Conservation (phyloP, 2,888 invertebrate species). For the Peribatodes rhomboidaria region DNA sequence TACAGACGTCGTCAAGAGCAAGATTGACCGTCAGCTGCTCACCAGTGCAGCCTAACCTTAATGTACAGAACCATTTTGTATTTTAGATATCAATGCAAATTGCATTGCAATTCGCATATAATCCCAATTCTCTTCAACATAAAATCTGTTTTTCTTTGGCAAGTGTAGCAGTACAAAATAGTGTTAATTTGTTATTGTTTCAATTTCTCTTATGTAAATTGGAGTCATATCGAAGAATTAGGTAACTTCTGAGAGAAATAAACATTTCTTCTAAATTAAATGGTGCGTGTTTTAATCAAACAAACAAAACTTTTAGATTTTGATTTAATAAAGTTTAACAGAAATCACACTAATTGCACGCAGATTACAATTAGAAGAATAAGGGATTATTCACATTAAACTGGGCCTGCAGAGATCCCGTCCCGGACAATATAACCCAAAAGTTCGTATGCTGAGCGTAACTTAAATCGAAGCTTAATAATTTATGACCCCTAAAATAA, state of each 20-base stretch:
- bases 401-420: no score
- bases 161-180: conserved; percentile 28
- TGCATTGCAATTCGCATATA: not conserved
- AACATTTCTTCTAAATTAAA: conserved; percentile 73
- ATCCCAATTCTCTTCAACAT: not conserved
- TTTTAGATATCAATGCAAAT: conserved; percentile 1
- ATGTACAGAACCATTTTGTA: conserved; percentile 5
- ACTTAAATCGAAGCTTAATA: no score
- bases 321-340: no score
- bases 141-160: conserved; percentile 29
- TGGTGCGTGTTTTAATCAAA: conserved; percentile 39
- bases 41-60: not conserved
- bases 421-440: no score
- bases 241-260: conserved; percentile 81
- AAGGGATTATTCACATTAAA: no score
- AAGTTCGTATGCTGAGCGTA: no score
- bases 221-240: conserved; percentile 83
- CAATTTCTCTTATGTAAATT: conserved; percentile 70
- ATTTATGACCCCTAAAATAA: not conserved
- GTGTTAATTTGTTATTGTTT: conserved; percentile 56
- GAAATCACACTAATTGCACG: no score
- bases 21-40: not conserved
- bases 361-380: no score
- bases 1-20: not conserved
- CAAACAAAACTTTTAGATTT: not conserved